These are phyloP conservation scores for Gerris buenoi DNA, from an alignment of 1,140 invertebrate genomes.

Conservation along the genomic window DNA sequence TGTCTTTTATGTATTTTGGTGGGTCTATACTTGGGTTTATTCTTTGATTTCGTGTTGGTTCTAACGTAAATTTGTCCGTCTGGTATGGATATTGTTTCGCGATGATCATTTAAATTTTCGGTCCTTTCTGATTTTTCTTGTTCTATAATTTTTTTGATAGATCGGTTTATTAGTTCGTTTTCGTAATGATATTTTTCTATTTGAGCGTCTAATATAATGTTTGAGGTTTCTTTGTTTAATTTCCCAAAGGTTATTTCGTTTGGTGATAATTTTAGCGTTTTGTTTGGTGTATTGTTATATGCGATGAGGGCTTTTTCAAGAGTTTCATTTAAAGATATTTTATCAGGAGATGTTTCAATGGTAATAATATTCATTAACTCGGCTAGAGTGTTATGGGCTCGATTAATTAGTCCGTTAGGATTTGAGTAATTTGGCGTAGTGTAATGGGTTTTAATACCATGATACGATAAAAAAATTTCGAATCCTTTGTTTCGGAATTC, in stretches of 20 bases:
- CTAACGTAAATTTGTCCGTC: neutral
- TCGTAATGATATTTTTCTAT: neutral
- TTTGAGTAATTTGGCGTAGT: neutral
- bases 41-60: neutral
- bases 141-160: neutral
- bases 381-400: slow-evolving; percentile 2
- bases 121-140: neutral
- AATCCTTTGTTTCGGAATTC: neutral
- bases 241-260: slow-evolving; percentile 3
- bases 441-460: neutral
- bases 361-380: slow-evolving; percentile 8
- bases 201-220: neutral
- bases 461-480: slow-evolving; percentile 2
- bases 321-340: neutral
- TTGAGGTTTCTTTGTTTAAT: neutral
- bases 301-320: neutral
- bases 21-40: neutral
- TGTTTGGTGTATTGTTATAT: slow-evolving; percentile 4
- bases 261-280: neutral
- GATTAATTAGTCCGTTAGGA: slow-evolving; percentile 1
- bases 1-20: neutral
- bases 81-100: neutral
- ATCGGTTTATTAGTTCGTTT: neutral
- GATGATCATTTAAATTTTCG: neutral
- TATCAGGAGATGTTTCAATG: neutral